Base-by-base conservation (phyloP, 2,113 vertebrate species). In the Vidua macroura region DNA sequence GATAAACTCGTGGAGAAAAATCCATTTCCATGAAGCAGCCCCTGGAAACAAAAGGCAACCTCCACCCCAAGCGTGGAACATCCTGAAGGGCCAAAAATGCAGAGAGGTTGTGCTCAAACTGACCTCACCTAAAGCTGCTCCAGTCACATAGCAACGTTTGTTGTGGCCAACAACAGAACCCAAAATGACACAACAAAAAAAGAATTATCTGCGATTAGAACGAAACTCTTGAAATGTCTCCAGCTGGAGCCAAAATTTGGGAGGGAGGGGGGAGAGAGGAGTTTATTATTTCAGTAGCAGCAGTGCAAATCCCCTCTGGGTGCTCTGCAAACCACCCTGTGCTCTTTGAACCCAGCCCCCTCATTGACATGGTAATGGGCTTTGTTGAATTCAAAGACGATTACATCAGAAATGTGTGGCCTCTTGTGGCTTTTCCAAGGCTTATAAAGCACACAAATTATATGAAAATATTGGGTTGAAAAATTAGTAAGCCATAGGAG, bases 281-380 rank as follows among this genome's bases (percentile, higher is more conserved):
- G 97, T 98, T 98, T 98, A 98, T 98, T 98, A 98, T 98, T 98
- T 97, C 98, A 97, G 98, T 98, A 98, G 98, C 98, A 97, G 96
- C 94, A 52, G 87, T 59, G 92, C 95, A 98, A 98, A 98, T 91
- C 95, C 97, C 97, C 97, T 97, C 97, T 96, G 97, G 98, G 97
- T 97, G 94, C 97, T 97, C 94, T 89, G 93, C 93, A 90, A 97
- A 96, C 92, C 96, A 73, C 96, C 93, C 95, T 31, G 75, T 73
- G 91, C 90, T 97, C 92, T 93, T 89, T 96, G 96, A 96, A 96
- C 96, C 95, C 95, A 96, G 92, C 96, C 97, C 97, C 97, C 95
- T 96, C 97, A 94, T 90, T 97, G 97, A 97, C 97, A 96, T 64
- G 97, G 96, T 97, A 98, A 98, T 98, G 96, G 97, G 96, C 97